A percentile compares a stretch with the other conserved stretches of the same genome.
These are phyloP conservation scores for Holacanthella duospinosa DNA, from an alignment of 2,888 invertebrate genomes.

Conservation along the genomic window DNA sequence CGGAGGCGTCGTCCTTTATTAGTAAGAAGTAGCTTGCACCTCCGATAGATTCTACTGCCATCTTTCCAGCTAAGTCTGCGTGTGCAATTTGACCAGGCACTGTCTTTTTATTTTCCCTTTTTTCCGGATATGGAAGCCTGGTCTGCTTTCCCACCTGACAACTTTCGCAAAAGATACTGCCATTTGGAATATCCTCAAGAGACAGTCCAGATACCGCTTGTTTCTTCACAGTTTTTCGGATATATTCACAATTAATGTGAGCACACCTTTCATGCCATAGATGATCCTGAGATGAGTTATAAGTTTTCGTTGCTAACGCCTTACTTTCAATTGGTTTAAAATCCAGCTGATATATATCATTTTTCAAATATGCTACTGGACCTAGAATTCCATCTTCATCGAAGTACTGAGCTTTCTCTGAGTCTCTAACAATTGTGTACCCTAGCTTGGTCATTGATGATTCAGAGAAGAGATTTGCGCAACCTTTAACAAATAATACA, in stretches of 20 bases:
- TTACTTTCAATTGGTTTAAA: conserved; percentile 18
- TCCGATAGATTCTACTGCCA: conserved; percentile 7
- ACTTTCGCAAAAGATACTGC: conserved; percentile 10
- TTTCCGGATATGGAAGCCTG: conserved; percentile 4
- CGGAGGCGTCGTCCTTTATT: conserved; percentile 14
- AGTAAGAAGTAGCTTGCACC: conserved; percentile 7
- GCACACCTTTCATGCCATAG: not conserved
- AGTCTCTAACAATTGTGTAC: not conserved
- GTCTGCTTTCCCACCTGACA: conserved; percentile 13
- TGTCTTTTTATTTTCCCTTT: not conserved
- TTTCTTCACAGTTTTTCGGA: conserved; percentile 7
- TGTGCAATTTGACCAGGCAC: conserved; percentile 14
- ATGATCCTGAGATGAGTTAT: not conserved
- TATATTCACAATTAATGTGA: conserved; percentile 7
- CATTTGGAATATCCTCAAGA: not conserved
- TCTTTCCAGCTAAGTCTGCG: conserved; percentile 17
- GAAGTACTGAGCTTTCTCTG: not conserved
- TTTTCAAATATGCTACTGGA: not conserved
- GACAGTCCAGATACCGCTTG: conserved; percentile 11
- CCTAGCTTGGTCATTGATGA: not conserved
- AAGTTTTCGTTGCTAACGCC: conserved; percentile 25
- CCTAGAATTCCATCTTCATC: not conserved
- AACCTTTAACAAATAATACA: no score
- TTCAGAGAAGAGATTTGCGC: no score
- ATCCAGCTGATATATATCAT: conserved; percentile 10